Evolutionary conservation across 2,797 vertebrate species (phyloP), one percentile per base, ranked within the genome.

Genomic region (Danionella dracula): DNA sequence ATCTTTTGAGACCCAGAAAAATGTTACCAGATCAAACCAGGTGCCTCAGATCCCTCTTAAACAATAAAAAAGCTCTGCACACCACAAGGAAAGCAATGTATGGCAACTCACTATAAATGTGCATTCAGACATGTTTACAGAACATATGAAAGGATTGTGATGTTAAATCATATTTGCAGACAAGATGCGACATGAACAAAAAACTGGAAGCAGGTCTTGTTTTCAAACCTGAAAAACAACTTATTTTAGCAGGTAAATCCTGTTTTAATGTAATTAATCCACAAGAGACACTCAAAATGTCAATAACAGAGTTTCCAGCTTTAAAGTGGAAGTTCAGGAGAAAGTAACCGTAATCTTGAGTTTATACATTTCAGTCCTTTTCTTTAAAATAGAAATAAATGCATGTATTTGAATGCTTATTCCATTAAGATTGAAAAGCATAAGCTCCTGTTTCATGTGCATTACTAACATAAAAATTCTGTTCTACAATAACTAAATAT

Each of bases 61-160:
- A 17, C 32, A 35, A 17, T 11, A 10, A 2, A 15, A 31, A 63
- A 31, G n/a, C 45, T 50, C 51, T 31, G 40, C 40, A 42, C 42
- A 27, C 40, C 13, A 41, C n/a, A 8, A 38, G 44, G 37, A 45
- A 70, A 37, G 48, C 40, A 57, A 27, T 66, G 1, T 41, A 46
- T 35, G 60, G 49, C 41, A 54, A 54, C 68, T 46, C 53, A 68
- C 46, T 59, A 16, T 66, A 17, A 38, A 31, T 62, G 48, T 60
- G 15, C 53, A n/a, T 59, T 13, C 7, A 5, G 49, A 49, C 20
- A 34, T 74, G 48, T 50, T 60, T 66, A 27, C 42, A 49, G 48
- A n/a, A 16, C 53, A 35, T 40, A 21, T 50, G 44, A 45, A 5
- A 62, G 41, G 65, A 49, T 38, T 17, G 19, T 42, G 59, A 57